Conservation (phyloP, 2,113 vertebrate species). For the Hystrix cristata region DNA sequence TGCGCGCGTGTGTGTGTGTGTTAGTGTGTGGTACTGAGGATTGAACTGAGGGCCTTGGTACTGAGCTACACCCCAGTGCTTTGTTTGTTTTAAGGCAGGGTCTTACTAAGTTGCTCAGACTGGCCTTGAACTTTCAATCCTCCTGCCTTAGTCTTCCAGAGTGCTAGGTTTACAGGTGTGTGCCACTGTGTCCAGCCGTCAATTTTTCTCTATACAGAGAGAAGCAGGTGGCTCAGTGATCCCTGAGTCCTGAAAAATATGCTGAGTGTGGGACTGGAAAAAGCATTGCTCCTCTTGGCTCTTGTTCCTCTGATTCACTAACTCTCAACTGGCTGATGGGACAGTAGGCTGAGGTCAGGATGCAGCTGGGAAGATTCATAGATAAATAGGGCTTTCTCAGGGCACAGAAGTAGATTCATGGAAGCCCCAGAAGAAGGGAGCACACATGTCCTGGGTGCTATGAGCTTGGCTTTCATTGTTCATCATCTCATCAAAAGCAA, state of each 20-base stretch:
- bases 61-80: neutral
- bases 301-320: neutral
- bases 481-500: neutral
- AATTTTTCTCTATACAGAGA: conserved; percentile 6
- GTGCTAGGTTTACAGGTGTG: neutral
- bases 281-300: neutral
- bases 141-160: neutral
- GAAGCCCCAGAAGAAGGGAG: neutral
- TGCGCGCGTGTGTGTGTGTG: neutral
- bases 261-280: neutral
- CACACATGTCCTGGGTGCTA: neutral
- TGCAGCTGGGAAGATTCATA: neutral
- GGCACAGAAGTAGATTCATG: neutral
- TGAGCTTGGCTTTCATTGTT: neutral
- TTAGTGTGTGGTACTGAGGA: neutral
- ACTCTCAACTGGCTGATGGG: neutral
- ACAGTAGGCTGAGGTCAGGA: neutral
- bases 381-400: neutral
- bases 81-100: neutral
- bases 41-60: neutral
- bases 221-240: neutral
- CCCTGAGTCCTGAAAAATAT: neutral
- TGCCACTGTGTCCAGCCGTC: neutral
- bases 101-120: neutral
- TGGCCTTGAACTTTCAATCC: neutral